Conservation (phyloP, 1,140 invertebrate species). For the Metaphire vulgaris region DNA sequence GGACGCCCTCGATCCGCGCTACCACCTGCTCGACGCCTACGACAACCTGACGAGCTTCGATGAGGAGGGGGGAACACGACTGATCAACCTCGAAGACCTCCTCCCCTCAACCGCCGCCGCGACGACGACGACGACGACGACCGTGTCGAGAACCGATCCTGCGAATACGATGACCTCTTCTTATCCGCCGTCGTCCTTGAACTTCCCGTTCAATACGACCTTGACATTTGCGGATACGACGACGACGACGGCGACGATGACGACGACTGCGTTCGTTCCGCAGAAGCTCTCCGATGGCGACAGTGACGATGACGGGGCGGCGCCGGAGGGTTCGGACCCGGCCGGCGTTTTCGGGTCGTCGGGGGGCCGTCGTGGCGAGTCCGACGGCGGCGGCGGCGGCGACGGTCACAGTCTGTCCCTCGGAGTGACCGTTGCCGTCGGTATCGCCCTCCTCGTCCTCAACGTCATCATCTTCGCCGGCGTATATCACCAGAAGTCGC, state of each 20-base stretch:
- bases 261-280: background rate
- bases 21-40: constrained; percentile 68
- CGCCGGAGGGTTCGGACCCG: background rate
- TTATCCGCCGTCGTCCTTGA: background rate
- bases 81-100: constrained; percentile 30
- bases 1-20: constrained; percentile 66
- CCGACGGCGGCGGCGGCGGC: constrained; percentile 53
- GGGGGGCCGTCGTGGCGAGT: constrained; percentile 44
- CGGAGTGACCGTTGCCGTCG: constrained; percentile 85
- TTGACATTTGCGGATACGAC: background rate
- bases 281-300: background rate
- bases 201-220: too few species aligned
- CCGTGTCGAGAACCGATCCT: background rate
- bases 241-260: background rate
- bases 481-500: constrained; percentile 82
- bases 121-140: background rate
- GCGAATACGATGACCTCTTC: background rate
- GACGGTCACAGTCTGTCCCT: constrained; percentile 62
- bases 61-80: constrained; percentile 35
- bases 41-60: constrained; percentile 41
- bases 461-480: constrained; percentile 89
- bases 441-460: constrained; percentile 77
- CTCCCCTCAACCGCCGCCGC: background rate
- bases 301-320: too few species aligned
- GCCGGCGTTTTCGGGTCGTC: background rate